Evolutionary conservation across 1,140 invertebrate genomes (phyloP), one percentile per base, ranked within the genome.

Genomic region (Ceratina japonica): DNA sequence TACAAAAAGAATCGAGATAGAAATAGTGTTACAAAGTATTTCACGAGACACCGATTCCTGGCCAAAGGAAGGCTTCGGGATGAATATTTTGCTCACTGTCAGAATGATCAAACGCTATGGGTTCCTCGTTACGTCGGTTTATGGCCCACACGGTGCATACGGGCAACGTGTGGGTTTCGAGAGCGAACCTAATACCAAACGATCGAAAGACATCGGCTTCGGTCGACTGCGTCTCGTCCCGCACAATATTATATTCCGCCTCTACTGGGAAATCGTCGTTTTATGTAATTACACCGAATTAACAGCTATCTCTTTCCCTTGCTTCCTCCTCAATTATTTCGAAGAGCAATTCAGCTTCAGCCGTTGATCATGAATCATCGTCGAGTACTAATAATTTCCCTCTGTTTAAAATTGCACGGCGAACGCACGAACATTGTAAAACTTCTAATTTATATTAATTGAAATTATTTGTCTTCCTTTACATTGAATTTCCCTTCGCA

Each of bases 91-190:
- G 66, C 31, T 56, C 79, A 44, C 51, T 24, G 79, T 24, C 59
- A 20, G 31, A 51, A 12, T 44, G 18, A 52, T 51, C 65, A 49
- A 61, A 76, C 49, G 49, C n/a, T 77, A 80, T 58, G 65, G 58
- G 1, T 37, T 37, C n/a, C 65, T 77, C 59, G 22, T 77, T 76
- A 22, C 22, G 15, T 44, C 58, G 16, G 18, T 58, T 75, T 70
- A 37, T 64, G 65, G 37, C 64, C 65, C 51, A 69, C 79, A 70
- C 63, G 49, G 31, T 16, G 7, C 31, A 22, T 56, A n/a, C 54
- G 20, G 31, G 15, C 31, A 68, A 12, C 37, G 79, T 70, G 79
- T 80, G 74, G 79, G 79, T 64, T 70, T 70, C 49, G 52, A 62
- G 58, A 61, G n/a, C 65, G 65, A 18, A 49, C 22, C 58, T 51